A percentile compares a stretch with the other conserved stretches of the same genome.
These are phyloP conservation scores for Artibeus jamaicensis DNA, from an alignment of 2,797 vertebrate genomes.

Conservation along the genomic window DNA sequence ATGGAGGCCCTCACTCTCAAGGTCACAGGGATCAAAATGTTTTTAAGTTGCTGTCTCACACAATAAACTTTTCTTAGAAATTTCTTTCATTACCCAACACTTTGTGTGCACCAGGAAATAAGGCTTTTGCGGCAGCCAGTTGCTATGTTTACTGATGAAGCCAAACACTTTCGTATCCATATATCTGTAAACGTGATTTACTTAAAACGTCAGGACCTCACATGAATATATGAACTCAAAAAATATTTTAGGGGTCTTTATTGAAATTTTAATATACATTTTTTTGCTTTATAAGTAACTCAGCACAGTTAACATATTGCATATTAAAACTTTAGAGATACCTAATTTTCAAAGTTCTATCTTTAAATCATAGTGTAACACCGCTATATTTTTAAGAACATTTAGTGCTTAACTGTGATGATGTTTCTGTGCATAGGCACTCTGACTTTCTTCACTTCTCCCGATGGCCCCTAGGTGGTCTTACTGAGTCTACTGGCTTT, in stretches of 20 bases:
- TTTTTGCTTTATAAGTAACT: not conserved
- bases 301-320: not conserved
- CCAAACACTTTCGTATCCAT: not conserved
- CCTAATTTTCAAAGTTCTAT: not conserved
- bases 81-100: not conserved
- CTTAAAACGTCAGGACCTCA: not conserved
- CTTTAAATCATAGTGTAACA: not conserved
- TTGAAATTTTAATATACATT: not conserved
- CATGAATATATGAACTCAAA: not conserved
- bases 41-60: not conserved
- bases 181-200: not conserved
- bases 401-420: not conserved
- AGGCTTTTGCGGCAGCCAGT: not conserved
- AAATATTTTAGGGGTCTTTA: not conserved
- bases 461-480: not conserved
- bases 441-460: not conserved
- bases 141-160: not conserved
- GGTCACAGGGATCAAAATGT: not conserved
- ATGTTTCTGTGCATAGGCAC: not conserved
- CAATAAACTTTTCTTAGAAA: not conserved
- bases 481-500: not conserved
- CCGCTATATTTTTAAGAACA: not conserved
- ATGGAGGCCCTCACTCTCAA: not conserved
- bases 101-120: not conserved
- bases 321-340: not conserved